A percentile compares a stretch with the other conserved stretches of the same genome.
Evolutionary conservation across 2,797 vertebrate genomes (phyloP).

Genomic region (Manis crassicaudata): DNA sequence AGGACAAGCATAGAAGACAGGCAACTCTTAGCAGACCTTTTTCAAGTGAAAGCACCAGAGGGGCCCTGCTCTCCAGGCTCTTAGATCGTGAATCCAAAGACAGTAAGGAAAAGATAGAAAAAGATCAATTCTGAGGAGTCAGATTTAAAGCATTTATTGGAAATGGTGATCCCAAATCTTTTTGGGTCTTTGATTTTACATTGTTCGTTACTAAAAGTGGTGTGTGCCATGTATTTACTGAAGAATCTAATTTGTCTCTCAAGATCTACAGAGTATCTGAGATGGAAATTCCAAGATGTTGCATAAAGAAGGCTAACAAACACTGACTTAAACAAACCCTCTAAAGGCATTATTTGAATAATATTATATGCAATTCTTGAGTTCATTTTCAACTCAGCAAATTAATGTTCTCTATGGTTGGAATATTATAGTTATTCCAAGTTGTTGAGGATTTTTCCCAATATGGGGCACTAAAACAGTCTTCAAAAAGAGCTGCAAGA

Average conservation of each 20-base stretch:
- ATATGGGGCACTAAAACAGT: background rate
- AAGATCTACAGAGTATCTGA: background rate
- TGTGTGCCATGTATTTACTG: background rate
- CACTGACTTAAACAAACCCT: background rate
- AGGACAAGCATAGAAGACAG: background rate
- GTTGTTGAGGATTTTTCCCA: background rate
- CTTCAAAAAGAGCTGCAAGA: slow-evolving; percentile 28
- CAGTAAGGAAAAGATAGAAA: background rate
- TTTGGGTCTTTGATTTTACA: slow-evolving; percentile 14
- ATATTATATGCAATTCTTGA: background rate
- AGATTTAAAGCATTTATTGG: background rate
- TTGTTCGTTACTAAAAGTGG: background rate
- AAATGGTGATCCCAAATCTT: background rate
- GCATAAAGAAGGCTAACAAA: background rate
- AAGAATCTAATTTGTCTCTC: slow-evolving; percentile 24
- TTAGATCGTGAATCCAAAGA: slow-evolving; percentile 3
- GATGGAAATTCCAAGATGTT: background rate
- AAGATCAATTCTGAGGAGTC: background rate
- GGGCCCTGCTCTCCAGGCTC: background rate
- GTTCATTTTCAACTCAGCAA: slow-evolving; percentile 30
- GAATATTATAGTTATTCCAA: slow-evolving; percentile 30
- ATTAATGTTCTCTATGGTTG: background rate
- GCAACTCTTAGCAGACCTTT: background rate
- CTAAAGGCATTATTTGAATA: background rate
- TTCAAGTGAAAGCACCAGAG: slow-evolving; percentile 5